A percentile compares a stretch with the other conserved stretches of the same genome.
phyloP scores from a whole-genome alignment of 2,113 vertebrate species.

The Leucopsar rothschildi region DNA sequence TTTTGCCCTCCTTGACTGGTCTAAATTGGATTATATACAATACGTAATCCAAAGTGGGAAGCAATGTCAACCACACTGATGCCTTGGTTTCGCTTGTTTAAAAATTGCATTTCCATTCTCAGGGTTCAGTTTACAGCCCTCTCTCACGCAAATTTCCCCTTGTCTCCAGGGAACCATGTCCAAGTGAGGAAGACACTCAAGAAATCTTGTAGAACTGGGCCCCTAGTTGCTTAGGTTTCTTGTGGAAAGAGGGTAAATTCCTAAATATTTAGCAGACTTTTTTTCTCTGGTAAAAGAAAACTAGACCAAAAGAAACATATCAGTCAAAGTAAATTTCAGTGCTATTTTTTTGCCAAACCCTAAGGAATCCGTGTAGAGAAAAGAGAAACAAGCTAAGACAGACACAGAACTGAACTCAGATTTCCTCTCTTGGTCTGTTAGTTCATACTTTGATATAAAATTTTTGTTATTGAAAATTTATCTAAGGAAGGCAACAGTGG shows the following conservation, averaged over 20 bases:
- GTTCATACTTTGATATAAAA: not conserved
- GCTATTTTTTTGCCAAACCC: not conserved
- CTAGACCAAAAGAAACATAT: not conserved
- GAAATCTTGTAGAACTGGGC: not conserved
- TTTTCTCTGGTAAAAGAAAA: not conserved
- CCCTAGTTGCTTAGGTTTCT: not conserved
- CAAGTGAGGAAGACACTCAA: not conserved
- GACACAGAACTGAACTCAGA: not conserved
- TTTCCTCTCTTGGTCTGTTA: not conserved
- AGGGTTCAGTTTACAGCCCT: slow-evolving; percentile 24
- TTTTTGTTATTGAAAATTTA: not conserved
- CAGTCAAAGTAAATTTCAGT: not conserved
- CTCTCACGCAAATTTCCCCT: not conserved
- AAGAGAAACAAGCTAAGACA: not conserved
- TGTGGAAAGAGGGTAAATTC: not conserved
- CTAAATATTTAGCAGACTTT: not conserved
- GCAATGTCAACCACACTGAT: slow-evolving; percentile 38
- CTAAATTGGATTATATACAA: slow-evolving; percentile 55
- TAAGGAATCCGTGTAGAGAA: not conserved
- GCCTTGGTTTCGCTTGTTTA: slow-evolving; percentile 40
- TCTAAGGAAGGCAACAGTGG: not conserved
- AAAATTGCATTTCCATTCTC: slow-evolving; percentile 29
- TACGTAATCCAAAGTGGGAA: slow-evolving; percentile 36
- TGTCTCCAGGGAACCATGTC: not conserved
- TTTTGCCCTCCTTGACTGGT: slow-evolving; percentile 5